These are phyloP conservation scores for Promerops cafer DNA, from an alignment of 2,113 vertebrate genomes.

Conservation along the genomic window DNA sequence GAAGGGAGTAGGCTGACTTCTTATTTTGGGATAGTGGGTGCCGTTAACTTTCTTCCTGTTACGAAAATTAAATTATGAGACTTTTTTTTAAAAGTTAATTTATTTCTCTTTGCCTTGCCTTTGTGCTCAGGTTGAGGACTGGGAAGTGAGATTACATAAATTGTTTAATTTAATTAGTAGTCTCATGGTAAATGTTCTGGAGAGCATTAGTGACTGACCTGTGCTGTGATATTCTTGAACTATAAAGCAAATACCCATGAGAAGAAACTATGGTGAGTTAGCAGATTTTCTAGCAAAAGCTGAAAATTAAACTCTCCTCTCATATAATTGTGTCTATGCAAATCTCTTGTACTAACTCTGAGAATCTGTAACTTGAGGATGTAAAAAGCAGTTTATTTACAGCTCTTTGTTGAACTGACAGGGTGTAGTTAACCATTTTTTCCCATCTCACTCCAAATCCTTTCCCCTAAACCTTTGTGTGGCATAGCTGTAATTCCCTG, in stretches of 20 bases:
- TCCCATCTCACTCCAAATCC: fast-evolving
- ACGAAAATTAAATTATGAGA: constrained; percentile 40
- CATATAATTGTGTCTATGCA: neutral
- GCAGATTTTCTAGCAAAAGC: neutral
- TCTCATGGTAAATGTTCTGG: constrained; percentile 52
- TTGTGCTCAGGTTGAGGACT: constrained; percentile 16
- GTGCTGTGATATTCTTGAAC: constrained; percentile 56
- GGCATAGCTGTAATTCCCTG: neutral
- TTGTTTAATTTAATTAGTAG: constrained; percentile 59
- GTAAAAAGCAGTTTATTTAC: neutral
- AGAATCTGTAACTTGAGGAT: neutral
- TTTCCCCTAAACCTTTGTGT: neutral
- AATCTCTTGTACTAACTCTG: neutral
- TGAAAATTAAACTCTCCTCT: neutral
- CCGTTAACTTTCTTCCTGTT: neutral
- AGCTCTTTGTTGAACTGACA: neutral
- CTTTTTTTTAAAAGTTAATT: constrained; percentile 34
- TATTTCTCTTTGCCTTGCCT: constrained; percentile 24
- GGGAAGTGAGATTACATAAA: constrained; percentile 30
- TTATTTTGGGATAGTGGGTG: neutral
- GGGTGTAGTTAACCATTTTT: neutral
- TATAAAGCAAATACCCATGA: constrained; percentile 40
- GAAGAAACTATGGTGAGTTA: neutral
- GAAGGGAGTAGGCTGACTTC: neutral
- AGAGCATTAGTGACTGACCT: constrained; percentile 50